Conservation (phyloP, 2,797 vertebrate species). For the Halcyon badia region DNA sequence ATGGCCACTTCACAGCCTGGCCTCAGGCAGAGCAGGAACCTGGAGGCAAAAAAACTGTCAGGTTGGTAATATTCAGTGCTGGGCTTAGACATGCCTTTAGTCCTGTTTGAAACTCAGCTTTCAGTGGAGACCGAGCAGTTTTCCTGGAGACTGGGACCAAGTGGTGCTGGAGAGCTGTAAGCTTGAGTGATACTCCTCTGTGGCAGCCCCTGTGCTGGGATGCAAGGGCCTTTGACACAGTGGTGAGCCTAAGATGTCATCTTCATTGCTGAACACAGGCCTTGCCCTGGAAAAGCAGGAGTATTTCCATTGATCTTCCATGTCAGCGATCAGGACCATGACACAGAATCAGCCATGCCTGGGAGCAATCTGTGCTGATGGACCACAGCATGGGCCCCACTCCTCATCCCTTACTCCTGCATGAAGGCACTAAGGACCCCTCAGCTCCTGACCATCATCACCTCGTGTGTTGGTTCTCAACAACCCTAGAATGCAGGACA, state of each 20-base stretch:
- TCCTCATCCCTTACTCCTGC: neutral
- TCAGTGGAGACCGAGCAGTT: neutral
- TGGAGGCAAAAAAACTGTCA: neutral
- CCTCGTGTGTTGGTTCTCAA: neutral
- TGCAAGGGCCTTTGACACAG: rapidly evolving
- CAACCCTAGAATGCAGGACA: neutral
- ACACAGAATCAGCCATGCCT: rapidly evolving
- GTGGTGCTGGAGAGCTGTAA: neutral
- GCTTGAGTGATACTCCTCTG: neutral
- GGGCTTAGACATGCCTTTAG: neutral
- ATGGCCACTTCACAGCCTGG: neutral
- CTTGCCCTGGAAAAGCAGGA: neutral
- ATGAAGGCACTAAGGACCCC: neutral
- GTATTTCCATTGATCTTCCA: neutral
- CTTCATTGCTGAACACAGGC: neutral
- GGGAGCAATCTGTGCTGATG: neutral
- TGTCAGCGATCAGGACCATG: neutral
- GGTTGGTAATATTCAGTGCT: neutral
- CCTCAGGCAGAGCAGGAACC: neutral
- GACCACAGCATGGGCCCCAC: rapidly evolving
- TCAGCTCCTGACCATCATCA: neutral
- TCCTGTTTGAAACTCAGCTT: neutral
- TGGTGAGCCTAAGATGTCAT: neutral
- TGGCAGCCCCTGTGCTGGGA: neutral
- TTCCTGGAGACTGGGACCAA: neutral